Evolutionary conservation across 2,888 invertebrate species (phyloP), one percentile per base, ranked within the genome.

Genomic region (Psylliodes chrysocephalus): DNA sequence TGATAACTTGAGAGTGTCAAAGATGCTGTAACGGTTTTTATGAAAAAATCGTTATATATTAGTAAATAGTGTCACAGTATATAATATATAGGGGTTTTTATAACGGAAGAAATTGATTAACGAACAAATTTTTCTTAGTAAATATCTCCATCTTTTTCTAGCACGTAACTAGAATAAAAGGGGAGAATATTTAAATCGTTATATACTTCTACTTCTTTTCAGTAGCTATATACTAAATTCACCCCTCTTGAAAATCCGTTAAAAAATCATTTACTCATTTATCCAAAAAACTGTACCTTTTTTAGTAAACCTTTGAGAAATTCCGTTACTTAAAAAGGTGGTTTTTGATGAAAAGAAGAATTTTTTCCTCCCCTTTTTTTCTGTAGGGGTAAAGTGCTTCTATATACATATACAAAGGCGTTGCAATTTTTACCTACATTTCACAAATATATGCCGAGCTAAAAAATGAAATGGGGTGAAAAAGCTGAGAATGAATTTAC

Each of bases 321-420:
- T 77, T 77, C 79, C 78, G 79, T 79, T 80, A 64, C 71, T n/a
- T 53, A 73, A 75, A 76, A 72, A 65, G 64, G 63, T 62, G 67
- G 72, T 78, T 79, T 56, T 79, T 78, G 77, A 72, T 69, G 66
- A 72, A 71, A 66, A 67, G 71, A 64, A 68, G 70, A 75, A 12
- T 40, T 44, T 60, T 64, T 64, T 64, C 71, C 71, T 73, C 75
- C 77, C 76, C 75, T 68, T 61, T 52, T 46, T 44, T 72, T 75
- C 76, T 77, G 77, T 78, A 76, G n/a, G 75, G 77, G 75, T 74
- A 78, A 78, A 77, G 77, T 78, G 77, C 73, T 75, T 71, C 70
- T 76, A 78, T 74, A 75, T 77, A 75, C 74, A 78, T 74, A 75
- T 77, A 75, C 74, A 70, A 69, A 72, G 68, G 74, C 64, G 71